Base-by-base conservation (phyloP, 37 sponge, comb jelly and placozoan species). In the Ephydatia muelleri region DNA sequence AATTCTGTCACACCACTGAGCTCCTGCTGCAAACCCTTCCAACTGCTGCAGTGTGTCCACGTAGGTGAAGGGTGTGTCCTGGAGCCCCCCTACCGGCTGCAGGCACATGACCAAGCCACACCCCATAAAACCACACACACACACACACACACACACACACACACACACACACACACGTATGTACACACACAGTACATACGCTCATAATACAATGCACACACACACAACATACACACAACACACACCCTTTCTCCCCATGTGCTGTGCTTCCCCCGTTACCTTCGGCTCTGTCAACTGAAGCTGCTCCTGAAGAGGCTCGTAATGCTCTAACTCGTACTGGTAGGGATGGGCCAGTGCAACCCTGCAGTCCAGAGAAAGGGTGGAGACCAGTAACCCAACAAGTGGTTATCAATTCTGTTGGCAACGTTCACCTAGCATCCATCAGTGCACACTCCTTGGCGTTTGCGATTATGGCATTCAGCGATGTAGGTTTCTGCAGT, bases 21-120 rank as follows among this genome's bases (percentile, higher is more conserved):
- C 26, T 89, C 80, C n/a, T 65, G 26, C 23, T 79, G 64, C 28
- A 97, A 67, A 0, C n/a, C 28, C 86, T n/a, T 87, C 75, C 77
- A 97, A 49, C 68, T 95, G 83, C 33, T 86, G 94, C 28, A 74
- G 77, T 16, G 84, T 82, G 30, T 70, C 75, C 0, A 97, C 78
- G n/a, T 87, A 79, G 8, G 80, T 83, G 16, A 92, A 80, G 23
- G 98, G 95, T 21, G 85, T 88, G 77, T 91, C 94, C 14, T 90
- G 92, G 8, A 93, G 82, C n/a, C 76, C 36, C 0, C 81, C 78
- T 5, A 92, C 88, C 22, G 69, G 0, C 86, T 87, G 37, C 47
- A 40, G 22, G 11, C 48, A 34, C 5, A 65, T n/a, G n/a, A n/a
- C n/a, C n/a, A 66, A 0, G 28, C 70, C 71, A 36, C 64, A 23